phyloP scores from a whole-genome alignment of 1,140 invertebrate genomes.

The Penaeus japonicus region DNA sequence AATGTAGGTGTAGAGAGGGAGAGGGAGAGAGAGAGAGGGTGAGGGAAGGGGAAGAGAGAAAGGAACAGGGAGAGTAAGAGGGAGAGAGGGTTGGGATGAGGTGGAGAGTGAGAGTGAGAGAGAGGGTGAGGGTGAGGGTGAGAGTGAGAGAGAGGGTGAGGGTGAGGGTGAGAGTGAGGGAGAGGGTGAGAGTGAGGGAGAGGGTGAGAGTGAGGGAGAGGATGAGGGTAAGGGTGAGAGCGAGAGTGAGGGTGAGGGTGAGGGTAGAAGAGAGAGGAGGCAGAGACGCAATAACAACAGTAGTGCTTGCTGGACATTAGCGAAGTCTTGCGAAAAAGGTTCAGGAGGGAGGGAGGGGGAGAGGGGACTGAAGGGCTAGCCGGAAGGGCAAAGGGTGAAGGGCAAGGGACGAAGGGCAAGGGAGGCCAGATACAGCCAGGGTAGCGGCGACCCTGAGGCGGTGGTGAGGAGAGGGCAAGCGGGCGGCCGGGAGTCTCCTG shows the following conservation, averaged over 20 bases:
- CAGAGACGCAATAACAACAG: neutral
- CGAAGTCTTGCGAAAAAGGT: neutral
- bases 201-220: neutral
- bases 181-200: neutral
- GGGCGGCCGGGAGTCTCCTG: neutral
- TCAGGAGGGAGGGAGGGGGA: neutral
- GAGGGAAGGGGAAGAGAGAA: neutral
- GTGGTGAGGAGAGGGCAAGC: neutral
- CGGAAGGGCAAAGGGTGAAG: neutral
- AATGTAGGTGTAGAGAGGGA: neutral
- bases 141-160: neutral
- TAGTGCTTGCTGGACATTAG: neutral
- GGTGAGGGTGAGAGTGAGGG: neutral
- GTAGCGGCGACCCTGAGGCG: neutral
- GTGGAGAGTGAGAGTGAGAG: neutral
- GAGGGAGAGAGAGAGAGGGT: neutral
- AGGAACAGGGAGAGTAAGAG: neutral
- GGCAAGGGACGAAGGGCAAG: neutral
- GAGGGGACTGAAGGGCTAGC: neutral
- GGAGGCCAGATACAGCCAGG: conserved; percentile 14
- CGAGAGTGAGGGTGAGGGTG: neutral
- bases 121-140: neutral
- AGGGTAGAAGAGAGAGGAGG: neutral
- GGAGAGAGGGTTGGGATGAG: neutral
- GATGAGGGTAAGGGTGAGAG: neutral